These are phyloP conservation scores for Drosophila obscura DNA, from an alignment of 1,140 invertebrate species.

Conservation along the genomic window DNA sequence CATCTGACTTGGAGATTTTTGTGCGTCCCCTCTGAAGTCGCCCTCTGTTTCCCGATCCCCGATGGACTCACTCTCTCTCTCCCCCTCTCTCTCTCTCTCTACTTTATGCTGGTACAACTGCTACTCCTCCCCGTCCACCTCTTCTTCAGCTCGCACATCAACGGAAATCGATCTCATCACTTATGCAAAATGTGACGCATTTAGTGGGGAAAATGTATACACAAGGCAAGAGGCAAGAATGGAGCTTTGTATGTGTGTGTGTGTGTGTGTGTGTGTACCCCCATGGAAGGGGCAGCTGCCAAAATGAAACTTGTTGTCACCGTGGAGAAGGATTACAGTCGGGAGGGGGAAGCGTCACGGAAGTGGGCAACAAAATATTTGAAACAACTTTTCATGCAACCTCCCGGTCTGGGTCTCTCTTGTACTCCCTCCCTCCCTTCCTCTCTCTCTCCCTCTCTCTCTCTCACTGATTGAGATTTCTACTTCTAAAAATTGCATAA, in stretches of 20 bases:
- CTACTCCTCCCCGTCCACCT: constrained; percentile 5
- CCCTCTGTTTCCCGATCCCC: neutral
- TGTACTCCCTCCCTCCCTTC: neutral
- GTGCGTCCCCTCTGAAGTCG: neutral
- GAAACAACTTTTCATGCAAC: constrained; percentile 23
- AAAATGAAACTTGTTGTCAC: constrained; percentile 27
- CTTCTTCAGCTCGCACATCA: constrained; percentile 65
- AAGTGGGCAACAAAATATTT: constrained; percentile 30
- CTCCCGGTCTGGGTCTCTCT: neutral
- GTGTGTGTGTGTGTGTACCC: constrained; percentile 13
- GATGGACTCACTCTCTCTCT: constrained; percentile 6
- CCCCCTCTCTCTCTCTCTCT: neutral
- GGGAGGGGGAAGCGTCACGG: neutral
- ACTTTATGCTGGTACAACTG: neutral
- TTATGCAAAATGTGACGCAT: constrained; percentile 82
- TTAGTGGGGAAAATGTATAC: constrained; percentile 77
- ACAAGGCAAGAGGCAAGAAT: neutral
- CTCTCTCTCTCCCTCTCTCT: neutral
- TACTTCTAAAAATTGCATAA: constrained; percentile 48
- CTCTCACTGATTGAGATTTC: constrained; percentile 27
- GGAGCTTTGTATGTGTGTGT: constrained; percentile 1
- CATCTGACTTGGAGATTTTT: constrained; percentile 24
- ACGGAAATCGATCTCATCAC: constrained; percentile 81
- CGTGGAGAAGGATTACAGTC: constrained; percentile 27
- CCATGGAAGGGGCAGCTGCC: neutral